Evolutionary conservation across 2,888 invertebrate species (phyloP), one percentile per base, ranked within the genome.

Genomic region (Neoaliturus tenellus): DNA sequence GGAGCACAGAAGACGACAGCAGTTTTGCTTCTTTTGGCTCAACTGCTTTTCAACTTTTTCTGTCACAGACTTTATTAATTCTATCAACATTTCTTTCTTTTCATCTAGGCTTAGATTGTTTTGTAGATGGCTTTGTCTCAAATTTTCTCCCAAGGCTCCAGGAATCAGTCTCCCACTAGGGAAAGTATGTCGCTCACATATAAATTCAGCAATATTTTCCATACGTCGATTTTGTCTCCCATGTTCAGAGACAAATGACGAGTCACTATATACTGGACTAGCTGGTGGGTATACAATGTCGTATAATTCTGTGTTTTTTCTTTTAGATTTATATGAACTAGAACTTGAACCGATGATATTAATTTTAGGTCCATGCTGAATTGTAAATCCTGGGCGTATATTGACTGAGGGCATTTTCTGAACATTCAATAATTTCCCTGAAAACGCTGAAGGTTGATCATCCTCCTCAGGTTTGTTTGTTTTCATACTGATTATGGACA

Each of bases 341-440:
- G 31, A n/a, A 55, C 33, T 48, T 48, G 48, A 51, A 1, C 48
- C 31, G 10, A 35, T 55, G 35, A 78, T 78, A 14, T 78, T 78
- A 20, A 78, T 78, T 35, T 78, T 78, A 33, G 78, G 78, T 8
- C 78, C 78, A 33, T 48, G n/a, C 6, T 78, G 78, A 55, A 78
- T 55, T 1, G 78, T 78, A 25, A 78, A 78, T 14, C 35, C 78
- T 20, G 78, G 78, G n/a, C 78, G 23, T n/a, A 78, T 78, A 35
- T 78, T 78, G 2, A 78, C 78, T 0, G 78, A 78, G 20, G 78
- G 78, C 48, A 78, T 48, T 35, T 78, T 78, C n/a, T 78, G 48
- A 33, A 78, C 28, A 33, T 78, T 55, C 8, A 78, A 35, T 20
- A n/a, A 0, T 44, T 33, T 48, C 5, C 48, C 23, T 33, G 51